Evolutionary conservation across 2,797 vertebrate species (phyloP), one percentile per base, ranked within the genome.

Genomic region (Girardinus metallicus): DNA sequence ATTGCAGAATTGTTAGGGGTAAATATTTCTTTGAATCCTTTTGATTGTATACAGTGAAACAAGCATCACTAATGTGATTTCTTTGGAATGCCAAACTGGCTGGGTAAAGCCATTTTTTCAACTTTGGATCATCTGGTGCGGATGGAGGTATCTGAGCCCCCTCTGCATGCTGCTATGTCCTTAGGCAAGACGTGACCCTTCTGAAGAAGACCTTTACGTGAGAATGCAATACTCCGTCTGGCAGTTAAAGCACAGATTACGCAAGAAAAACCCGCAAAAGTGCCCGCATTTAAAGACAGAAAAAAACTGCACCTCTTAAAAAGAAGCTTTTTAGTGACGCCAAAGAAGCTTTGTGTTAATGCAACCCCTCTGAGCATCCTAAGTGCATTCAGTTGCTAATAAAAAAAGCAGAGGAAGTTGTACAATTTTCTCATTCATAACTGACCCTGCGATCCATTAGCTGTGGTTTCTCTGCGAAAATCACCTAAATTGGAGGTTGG

Each of bases 341-440:
- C 46, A 23, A 62, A 72, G 71, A 55, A 34, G 36, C n/a, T 60
- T 34, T n/a, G n/a, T 83, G 74, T 77, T 77, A 13, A 13, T 47
- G 57, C 68, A 74, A 72, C 71, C 4, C 4, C n/a, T 31, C 23
- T 0, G 6, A 55, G 76, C 43, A 43, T 70, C 64, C 51, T 71
- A 68, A 75, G 36, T 34, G 76, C 64, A 29, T 82, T 83, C 31
- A 76, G 73, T 60, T 72, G 34, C 12, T 55, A 57, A 10, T 74
- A 41, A 71, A 72, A 72, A 62, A 77, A 72, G 55, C n/a, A 85
- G 41, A 76, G n/a, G 60, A 80, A 46, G 75, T 74, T 21, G 57
- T 1, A 26, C 64, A 68, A 31, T 77, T 78, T 82, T 53, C 43
- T 81, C 73, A 80, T 83, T 84, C 74, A 81, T 47, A 76, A 15